These are phyloP conservation scores for Matsumyia berberina DNA, from an alignment of 2,888 invertebrate genomes.

Conservation along the genomic window DNA sequence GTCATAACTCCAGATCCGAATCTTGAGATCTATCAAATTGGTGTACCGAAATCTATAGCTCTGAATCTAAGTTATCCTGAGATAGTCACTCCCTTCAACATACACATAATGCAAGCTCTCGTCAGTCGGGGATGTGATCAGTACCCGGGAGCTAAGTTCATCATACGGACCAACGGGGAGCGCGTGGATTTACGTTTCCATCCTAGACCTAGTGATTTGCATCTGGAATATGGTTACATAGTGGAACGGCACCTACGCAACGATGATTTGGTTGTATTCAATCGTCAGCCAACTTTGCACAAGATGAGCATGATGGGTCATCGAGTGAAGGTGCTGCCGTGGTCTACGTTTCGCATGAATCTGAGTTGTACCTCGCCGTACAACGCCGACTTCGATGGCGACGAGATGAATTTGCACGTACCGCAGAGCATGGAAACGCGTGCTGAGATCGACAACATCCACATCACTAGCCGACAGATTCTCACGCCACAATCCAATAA, in stretches of 20 bases:
- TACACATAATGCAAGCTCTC: conserved; percentile 86
- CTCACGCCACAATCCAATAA: conserved; percentile 89
- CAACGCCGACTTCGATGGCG: conserved; percentile 90
- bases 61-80: conserved; percentile 89
- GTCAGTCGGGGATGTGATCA: conserved; percentile 87
- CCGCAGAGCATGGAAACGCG: conserved; percentile 88
- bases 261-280: conserved; percentile 88
- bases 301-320: conserved; percentile 91
- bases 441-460: conserved; percentile 87
- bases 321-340: conserved; percentile 86
- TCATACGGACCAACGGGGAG: conserved; percentile 88
- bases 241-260: conserved; percentile 87
- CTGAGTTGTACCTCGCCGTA: conserved; percentile 88
- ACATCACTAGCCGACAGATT: conserved; percentile 87
- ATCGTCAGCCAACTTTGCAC: conserved; percentile 89
- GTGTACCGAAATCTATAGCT: conserved; percentile 88
- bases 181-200: conserved; percentile 88
- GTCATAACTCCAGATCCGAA: conserved; percentile 87
- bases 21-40: conserved; percentile 86
- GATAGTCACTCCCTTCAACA: conserved; percentile 88
- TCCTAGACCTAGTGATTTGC: conserved; percentile 87
- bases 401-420: conserved; percentile 89
- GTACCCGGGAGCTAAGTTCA: conserved; percentile 89
- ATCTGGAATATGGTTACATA: conserved; percentile 85
- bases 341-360: conserved; percentile 89